Evolutionary conservation across 2,113 vertebrate genomes (phyloP), one percentile per base, ranked within the genome.

Genomic region (Fukomys damarensis): DNA sequence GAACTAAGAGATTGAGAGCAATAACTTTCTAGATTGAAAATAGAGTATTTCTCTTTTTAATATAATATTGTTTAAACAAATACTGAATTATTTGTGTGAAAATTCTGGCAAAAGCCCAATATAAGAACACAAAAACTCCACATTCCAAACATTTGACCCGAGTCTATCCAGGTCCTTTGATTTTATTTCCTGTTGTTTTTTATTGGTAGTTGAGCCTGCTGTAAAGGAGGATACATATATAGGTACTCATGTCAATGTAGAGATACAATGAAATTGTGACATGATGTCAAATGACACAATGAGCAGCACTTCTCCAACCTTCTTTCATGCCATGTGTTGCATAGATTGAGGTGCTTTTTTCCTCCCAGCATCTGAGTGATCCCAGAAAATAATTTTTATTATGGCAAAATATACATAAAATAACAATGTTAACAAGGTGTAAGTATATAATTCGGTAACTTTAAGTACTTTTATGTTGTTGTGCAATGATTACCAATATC

Each of bases 81-180:
- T 66, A 92, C 72, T 89, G 32, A 85, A 59, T n/a, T 87, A 56
- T 86, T 87, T 95, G 24, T 89, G 49, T 85, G 66, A 28, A 87
- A 65, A 92, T n/a, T 92, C 63, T 85, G 72, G 35, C 63, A 94
- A 88, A 84, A 93, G 38, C 5, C 59, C 72, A 88, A 79, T 32
- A 61, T 90, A 93, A 54, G 17, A 74, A 59, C 84, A 84, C 90
- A 74, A 52, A 84, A 89, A 66, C 0, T 49, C 79, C 9, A 8
- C 26, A 85, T 43, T 86, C 35, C 54, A 84, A 81, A 76, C 22
- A 77, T 91, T 65, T 79, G 30, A 88, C 41, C 58, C 4, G 49
- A 66, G 16, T 20, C 66, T 93, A 87, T 46, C 24, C 41, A 87
- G 41, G 46, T 94, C 41, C 26, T 52, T 54, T 49, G 11, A 13